Evolutionary conservation across 1,140 invertebrate genomes (phyloP), one percentile per base, ranked within the genome.

Genomic region (Euura saliciscinereae): DNA sequence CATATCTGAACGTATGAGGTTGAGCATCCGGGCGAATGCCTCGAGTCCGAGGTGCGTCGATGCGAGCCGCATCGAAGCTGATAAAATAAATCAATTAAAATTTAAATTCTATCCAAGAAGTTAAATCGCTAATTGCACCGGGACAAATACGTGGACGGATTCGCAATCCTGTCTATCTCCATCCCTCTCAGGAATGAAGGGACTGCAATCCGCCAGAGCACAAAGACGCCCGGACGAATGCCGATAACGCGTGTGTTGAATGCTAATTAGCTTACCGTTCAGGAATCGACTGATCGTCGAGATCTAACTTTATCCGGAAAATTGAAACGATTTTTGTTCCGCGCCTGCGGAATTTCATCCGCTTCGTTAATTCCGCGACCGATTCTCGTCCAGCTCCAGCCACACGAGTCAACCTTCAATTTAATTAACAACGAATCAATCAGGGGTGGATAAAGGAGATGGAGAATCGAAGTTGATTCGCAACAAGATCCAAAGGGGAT

Each of bases 351-450:
- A 28, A 28, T 8, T n/a, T 59, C 51, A 8, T 59, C 51, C 13
- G 51, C 51, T 59, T 59, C 51, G 10, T 6, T n/a, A 4, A 59
- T 59, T 59, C 5, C 51, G 13, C 51, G 51, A 28, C 28, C 28
- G 8, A 59, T 59, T 59, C 51, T 59, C 51, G 51, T 8, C 3
- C 10, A 11, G 10, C 51, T 59, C 51, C 8, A 11, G 51, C 8
- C 10, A 59, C 51, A 11, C 13, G 3, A 3, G 51, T 2, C 51
- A 8, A 3, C 51, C 51, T 11, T 59, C 51, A 67, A 78, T 84
- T 81, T 85, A 84, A 86, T 85, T 86, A 85, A 82, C 78, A 69
- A 81, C 77, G 77, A 84, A 82, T 84, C 79, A 83, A 84, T 85
- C 83, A 82, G 78, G 78, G 78, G 71, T 43, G 69, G 67, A 1